These are phyloP conservation scores for Myotis planiceps DNA, from an alignment of 2,797 vertebrate species.

Conservation along the genomic window DNA sequence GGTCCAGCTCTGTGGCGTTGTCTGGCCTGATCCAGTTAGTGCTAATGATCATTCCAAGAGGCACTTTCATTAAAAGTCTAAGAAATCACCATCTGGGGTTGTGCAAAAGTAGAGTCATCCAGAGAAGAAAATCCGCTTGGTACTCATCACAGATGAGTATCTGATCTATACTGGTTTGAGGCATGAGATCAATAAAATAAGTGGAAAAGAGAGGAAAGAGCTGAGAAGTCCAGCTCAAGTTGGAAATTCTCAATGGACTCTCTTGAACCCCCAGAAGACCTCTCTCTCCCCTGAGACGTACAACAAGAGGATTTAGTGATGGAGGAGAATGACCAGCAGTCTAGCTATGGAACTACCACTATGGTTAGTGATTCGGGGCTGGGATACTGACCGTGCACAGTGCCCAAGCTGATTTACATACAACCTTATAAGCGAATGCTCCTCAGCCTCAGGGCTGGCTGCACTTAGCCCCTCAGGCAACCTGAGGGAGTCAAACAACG, in stretches of 20 bases:
- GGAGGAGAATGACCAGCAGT: slow-evolving; percentile 63
- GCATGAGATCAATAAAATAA: slow-evolving; percentile 32
- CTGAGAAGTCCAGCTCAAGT: slow-evolving; percentile 62
- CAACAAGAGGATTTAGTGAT: slow-evolving; percentile 74
- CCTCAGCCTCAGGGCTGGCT: slow-evolving; percentile 86
- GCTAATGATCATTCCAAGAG: background rate
- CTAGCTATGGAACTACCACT: slow-evolving; percentile 79
- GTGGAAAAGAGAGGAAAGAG: slow-evolving; percentile 64
- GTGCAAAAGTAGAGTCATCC: background rate
- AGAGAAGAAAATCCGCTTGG: background rate
- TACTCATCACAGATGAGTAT: background rate
- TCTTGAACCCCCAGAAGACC: slow-evolving; percentile 72
- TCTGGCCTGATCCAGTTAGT: background rate
- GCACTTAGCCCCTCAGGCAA: slow-evolving; percentile 86
- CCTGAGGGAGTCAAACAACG: slow-evolving; percentile 87
- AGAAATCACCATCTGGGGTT: background rate
- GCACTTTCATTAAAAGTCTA: background rate
- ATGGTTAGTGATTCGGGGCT: slow-evolving; percentile 81
- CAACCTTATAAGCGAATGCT: slow-evolving; percentile 89
- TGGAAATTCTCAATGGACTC: slow-evolving; percentile 72
- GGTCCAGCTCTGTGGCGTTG: background rate
- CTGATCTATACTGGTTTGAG: background rate
- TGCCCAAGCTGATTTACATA: slow-evolving; percentile 88
- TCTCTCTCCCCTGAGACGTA: slow-evolving; percentile 28
- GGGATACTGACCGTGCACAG: slow-evolving; percentile 86